Evolutionary conservation across 1,140 invertebrate genomes (phyloP), one percentile per base, ranked within the genome.

Genomic region (Halyomorpha halys): DNA sequence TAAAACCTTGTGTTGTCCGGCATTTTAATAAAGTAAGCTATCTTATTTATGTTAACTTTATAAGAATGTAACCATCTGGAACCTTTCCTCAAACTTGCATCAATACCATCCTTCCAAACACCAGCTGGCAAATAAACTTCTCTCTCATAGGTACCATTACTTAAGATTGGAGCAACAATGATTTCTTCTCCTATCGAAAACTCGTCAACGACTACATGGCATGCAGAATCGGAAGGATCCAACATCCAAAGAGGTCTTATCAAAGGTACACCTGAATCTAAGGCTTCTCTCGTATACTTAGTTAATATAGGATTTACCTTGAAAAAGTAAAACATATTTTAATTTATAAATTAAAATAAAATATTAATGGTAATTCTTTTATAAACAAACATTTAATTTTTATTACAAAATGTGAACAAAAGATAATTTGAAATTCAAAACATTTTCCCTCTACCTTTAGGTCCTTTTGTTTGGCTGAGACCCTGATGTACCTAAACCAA

Each of bases 241-340:
- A 92, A 76, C 88, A 95, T 91, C 92, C 94, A 97, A 16, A 97
- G 76, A 0, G 94, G 94, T 1, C 92, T 77, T 39, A 96, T 86
- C 51, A 94, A 79, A 0, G 91, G 89, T n/a, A 87, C 69, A 0
- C 91, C 92, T 9, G 85, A 84, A 59, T 88, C 82, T 54, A 91
- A 74, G 0, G 90, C 85, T 25, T 87, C 82, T 21, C 82, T 81
- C 0, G 85, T 82, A 72, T 86, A 90, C 70, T 86, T 86, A 63
- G 86, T 82, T 16, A 92, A 73, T 2, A 91, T 73, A 0, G 87
- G 84, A 15, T 86, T 89, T 0, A 87, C 79, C 76, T 83, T 72
- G 5, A 71, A 63, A 14, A 18, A 34, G 19, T 27, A 16, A 60
- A 6, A 49, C 14, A 49, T 18, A 49, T 49, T 3, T 4, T 30